Evolutionary conservation across 2,888 invertebrate genomes (phyloP).

Genomic region (Lithodes maja): DNA sequence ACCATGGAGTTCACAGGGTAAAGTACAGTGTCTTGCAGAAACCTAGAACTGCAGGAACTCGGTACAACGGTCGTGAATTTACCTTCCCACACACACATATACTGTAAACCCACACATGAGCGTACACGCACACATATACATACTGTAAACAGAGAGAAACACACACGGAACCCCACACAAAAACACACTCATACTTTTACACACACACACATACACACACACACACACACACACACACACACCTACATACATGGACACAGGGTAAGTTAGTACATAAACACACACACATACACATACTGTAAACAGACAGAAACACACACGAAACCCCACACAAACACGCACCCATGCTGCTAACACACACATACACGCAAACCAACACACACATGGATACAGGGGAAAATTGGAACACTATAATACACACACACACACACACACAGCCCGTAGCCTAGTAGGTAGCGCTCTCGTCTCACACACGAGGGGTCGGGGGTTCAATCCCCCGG

Average conservation of each 20-base stretch:
- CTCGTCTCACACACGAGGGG: no score
- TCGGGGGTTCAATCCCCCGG: no score
- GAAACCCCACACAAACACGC: not conserved
- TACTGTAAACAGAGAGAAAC: not conserved
- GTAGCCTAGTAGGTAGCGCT: no score
- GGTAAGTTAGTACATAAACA: not conserved
- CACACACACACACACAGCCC: not conserved
- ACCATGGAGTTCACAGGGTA: no score
- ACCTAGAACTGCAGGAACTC: no score
- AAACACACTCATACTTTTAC: not conserved
- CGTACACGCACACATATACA: not conserved
- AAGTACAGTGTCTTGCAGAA: no score
- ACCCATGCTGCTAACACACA: not conserved
- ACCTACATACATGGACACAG: not conserved
- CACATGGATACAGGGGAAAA: not conserved
- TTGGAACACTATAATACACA: not conserved
- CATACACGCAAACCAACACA: not conserved
- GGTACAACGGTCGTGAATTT: no score
- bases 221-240: conserved; percentile 1
- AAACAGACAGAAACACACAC: not conserved
- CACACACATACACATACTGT: not conserved
- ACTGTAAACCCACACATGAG: not conserved
- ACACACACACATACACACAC: not conserved
- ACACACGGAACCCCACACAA: not conserved
- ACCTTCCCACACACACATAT: not conserved